Percentiles rank a stretch among this genome's conserved stretches.
Conservation (phyloP, 2,888 invertebrate genomes). For the Noctua pronuba region DNA sequence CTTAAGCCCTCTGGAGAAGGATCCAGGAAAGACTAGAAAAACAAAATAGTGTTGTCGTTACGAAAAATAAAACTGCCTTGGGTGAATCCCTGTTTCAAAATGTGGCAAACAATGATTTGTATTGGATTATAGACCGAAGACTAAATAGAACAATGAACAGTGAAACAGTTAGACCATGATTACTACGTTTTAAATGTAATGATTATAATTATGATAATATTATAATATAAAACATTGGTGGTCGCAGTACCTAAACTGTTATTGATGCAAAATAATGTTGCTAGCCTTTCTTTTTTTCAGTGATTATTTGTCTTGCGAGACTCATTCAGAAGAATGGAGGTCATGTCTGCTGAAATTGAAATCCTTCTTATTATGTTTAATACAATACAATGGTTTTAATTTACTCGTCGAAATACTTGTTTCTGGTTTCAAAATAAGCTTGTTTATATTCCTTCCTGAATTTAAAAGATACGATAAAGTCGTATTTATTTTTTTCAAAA, state of each 20-base stretch:
- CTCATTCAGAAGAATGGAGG: not conserved
- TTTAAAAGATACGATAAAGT: not conserved
- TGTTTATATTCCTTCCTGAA: not conserved
- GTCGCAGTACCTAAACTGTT: not conserved
- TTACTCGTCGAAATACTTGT: not conserved
- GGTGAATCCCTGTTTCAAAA: not conserved
- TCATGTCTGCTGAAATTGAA: too few species aligned
- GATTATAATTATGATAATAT: constrained; percentile 35
- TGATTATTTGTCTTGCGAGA: not conserved
- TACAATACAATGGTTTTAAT: not conserved
- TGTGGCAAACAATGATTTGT: not conserved
- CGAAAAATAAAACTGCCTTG: not conserved
- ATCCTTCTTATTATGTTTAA: not conserved
- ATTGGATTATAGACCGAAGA: not conserved
- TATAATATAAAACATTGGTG: not conserved
- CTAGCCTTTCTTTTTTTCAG: not conserved
- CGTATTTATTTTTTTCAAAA: constrained; percentile 16
- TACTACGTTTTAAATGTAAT: not conserved
- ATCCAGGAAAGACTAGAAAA: not conserved
- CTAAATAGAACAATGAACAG: constrained; percentile 17
- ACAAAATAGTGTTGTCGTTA: not conserved
- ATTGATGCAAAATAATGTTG: not conserved
- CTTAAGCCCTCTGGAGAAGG: too few species aligned
- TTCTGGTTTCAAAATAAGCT: constrained; percentile 3
- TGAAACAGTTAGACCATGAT: constrained; percentile 8